phyloP scores from a whole-genome alignment of 2,888 invertebrate genomes.

The Lithophane leautieri region DNA sequence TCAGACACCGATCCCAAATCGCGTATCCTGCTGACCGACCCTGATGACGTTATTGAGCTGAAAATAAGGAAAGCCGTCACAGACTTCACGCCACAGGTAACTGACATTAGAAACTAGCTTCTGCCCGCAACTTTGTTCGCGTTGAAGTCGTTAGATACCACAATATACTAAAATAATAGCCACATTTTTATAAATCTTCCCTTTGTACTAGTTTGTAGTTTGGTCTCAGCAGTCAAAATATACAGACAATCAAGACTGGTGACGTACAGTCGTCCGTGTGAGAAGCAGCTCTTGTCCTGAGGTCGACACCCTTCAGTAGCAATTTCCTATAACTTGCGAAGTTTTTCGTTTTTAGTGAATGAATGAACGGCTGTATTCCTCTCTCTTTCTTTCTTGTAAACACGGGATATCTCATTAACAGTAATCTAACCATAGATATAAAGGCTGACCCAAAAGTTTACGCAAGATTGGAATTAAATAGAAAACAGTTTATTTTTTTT shows the following conservation, averaged over 20 bases:
- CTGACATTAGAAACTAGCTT: conserved; percentile 10
- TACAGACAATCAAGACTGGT: background rate
- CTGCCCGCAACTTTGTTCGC: background rate
- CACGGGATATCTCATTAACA: no score
- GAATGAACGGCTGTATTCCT: no score
- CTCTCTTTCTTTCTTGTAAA: no score
- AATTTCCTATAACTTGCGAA: no score
- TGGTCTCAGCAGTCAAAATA: background rate
- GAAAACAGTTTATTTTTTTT: no score
- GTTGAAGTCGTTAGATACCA: background rate
- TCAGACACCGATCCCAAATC: conserved; percentile 95
- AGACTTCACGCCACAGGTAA: conserved; percentile 94
- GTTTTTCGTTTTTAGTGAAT: no score
- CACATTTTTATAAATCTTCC: background rate
- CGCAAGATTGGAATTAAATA: no score
- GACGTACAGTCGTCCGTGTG: no score
- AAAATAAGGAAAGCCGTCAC: conserved; percentile 96
- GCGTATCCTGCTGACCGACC: conserved; percentile 95
- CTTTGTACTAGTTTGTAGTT: background rate
- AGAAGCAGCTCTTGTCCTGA: no score
- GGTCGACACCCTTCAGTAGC: no score
- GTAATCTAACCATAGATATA: no score
- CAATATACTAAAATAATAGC: background rate
- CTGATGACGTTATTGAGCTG: conserved; percentile 76
- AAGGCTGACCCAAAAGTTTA: no score